Evolutionary conservation across 2,888 invertebrate species (phyloP).

Genomic region (Aphidoletes aphidimyza): DNA sequence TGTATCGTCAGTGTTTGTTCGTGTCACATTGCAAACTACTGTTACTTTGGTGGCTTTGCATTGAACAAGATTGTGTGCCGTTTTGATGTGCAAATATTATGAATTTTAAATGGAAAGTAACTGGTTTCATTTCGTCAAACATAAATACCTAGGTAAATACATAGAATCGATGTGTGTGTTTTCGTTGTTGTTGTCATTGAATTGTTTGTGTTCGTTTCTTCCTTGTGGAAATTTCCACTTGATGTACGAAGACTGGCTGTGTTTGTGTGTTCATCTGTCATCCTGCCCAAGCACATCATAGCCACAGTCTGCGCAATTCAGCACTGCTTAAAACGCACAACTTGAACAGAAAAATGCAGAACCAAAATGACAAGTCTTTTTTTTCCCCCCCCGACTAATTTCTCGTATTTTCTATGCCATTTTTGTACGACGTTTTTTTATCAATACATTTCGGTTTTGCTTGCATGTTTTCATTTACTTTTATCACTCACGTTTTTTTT

Average conservation of each 20-base stretch:
- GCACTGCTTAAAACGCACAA: neutral
- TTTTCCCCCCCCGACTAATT: neutral
- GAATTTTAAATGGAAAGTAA: constrained; percentile 52
- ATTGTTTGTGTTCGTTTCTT: neutral
- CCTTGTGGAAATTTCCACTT: neutral
- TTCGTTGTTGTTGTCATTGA: neutral
- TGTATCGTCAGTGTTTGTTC: neutral
- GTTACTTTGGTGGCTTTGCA: constrained; percentile 30
- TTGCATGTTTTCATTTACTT: constrained; percentile 44
- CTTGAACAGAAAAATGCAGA: neutral
- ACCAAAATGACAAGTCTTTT: constrained; percentile 11
- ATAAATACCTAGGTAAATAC: constrained; percentile 36
- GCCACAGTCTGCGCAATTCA: neutral
- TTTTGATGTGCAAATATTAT: constrained; percentile 53
- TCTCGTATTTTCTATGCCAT: neutral
- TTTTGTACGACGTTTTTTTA: neutral
- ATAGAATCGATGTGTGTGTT: neutral
- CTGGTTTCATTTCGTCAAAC: constrained; percentile 43
- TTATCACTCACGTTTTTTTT: neutral
- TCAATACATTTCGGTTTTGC: constrained; percentile 3
- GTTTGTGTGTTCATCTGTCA: neutral
- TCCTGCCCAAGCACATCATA: neutral
- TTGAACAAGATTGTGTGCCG: constrained; percentile 26
- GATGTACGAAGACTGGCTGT: neutral
- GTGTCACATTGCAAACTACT: constrained; percentile 28